These are phyloP conservation scores for Andrena bucephala DNA, from an alignment of 2,888 invertebrate species.

Conservation along the genomic window DNA sequence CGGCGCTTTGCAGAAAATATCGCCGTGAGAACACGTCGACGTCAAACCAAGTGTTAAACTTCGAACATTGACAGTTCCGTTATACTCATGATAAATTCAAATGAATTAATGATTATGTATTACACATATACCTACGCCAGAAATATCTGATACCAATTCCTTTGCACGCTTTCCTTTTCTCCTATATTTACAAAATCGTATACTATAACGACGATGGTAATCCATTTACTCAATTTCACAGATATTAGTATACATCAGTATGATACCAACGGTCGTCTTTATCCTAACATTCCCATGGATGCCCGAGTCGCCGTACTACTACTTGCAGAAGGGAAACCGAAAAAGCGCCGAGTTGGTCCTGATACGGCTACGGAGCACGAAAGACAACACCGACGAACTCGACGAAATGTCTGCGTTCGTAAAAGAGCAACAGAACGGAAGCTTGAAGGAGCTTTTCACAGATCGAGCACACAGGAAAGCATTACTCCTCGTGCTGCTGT, in stretches of 20 bases:
- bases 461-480: constrained; percentile 34
- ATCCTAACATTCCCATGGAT: constrained; percentile 53
- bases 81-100: no score
- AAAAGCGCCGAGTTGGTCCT: constrained; percentile 41
- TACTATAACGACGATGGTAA: no score
- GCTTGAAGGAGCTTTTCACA: constrained; percentile 44
- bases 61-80: no score
- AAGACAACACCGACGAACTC: not conserved
- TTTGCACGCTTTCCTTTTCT: no score
- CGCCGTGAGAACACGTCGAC: no score
- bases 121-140: no score
- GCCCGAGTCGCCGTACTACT: constrained; percentile 66
- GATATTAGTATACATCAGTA: constrained; percentile 24
- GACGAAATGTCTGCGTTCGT: constrained; percentile 28
- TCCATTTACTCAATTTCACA: constrained; percentile 16
- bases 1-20: no score
- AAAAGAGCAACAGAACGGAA: not conserved
- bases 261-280: constrained; percentile 27
- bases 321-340: constrained; percentile 27
- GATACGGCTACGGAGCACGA: constrained; percentile 38
- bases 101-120: no score
- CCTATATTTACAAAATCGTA: no score
- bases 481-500: constrained; percentile 28
- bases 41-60: no score
- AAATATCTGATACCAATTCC: no score